Conservation (phyloP, 2,113 vertebrate genomes). For the Globicephala melas region DNA sequence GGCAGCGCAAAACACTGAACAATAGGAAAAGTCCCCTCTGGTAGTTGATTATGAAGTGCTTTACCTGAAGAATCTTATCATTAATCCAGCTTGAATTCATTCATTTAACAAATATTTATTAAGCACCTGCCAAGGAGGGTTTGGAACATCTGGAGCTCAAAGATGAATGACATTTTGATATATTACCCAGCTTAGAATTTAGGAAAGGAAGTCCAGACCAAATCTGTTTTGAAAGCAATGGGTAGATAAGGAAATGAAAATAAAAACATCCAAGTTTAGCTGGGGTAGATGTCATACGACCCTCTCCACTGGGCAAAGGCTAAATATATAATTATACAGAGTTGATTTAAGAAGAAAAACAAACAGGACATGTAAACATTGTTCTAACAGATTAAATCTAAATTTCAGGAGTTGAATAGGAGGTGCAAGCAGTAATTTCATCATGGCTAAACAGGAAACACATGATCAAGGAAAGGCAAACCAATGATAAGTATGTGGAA, state of each 20-base stretch:
- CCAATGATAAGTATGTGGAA: neutral
- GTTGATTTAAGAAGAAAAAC: neutral
- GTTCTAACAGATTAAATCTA: constrained; percentile 47
- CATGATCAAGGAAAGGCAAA: neutral
- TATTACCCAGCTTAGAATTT: neutral
- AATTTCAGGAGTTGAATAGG: constrained; percentile 16
- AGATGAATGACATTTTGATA: constrained; percentile 4
- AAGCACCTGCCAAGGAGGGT: neutral
- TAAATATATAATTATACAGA: neutral
- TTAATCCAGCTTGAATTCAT: neutral
- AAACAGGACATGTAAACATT: constrained; percentile 49
- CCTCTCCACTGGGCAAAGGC: neutral
- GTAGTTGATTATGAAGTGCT: neutral
- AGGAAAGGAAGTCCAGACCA: neutral
- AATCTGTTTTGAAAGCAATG: constrained; percentile 30
- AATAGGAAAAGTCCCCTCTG: neutral
- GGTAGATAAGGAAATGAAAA: constrained; percentile 47
- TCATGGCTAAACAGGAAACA: constrained; percentile 8
- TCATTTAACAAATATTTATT: constrained; percentile 40
- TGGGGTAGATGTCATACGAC: neutral
- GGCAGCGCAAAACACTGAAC: neutral
- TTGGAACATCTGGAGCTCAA: neutral
- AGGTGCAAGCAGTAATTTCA: constrained; percentile 43
- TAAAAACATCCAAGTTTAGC: constrained; percentile 25
- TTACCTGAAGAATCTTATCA: neutral